Base-by-base conservation (phyloP, 2,888 invertebrate genomes). In the Andrena bicolor region DNA sequence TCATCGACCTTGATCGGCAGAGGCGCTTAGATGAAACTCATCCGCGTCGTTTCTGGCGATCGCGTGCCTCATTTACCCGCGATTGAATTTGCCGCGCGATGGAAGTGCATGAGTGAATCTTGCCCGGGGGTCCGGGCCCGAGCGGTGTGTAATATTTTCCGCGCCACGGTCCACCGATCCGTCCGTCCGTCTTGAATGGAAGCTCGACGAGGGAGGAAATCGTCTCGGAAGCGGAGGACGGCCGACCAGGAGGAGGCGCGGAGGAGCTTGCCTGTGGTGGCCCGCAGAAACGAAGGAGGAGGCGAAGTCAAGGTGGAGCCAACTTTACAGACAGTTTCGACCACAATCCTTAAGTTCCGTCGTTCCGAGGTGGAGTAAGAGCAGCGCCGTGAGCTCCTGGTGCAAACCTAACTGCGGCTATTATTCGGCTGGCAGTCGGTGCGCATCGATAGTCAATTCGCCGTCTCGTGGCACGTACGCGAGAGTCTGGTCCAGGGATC, bases 291-390 rank as follows among this genome's bases (percentile, higher is more conserved):
- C 69, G 64, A 23, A 56, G 30, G 60, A 71, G 56, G 41, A 65
- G 56, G 64, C 49, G 72, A 69, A 82, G 88, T 84, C 81, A 84
- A 80, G 76, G 74, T 76, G 79, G 64, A 74, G 76, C 71, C 78
- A 89, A 89, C 90, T 89, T 89, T 73, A 82, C 88, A 89, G 89
- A 89, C 90, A 88, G 85, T 89, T 90, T 83, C 77, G 82, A 89
- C 90, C 89, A 76, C 89, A 88, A 86, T 89, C 89, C 89, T 90
- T 83, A 89, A 89, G 89, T 89, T 90, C 74, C 76, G 48, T 82
- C 76, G 84, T 74, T 77, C 81, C 35, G 13, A 32, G 48, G 20
- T 6, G n/a, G 60, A 66, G 78, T 28, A 60, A 83, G 80, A 68
- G 48, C 6, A 32, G 49, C 51, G 65, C 68, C 64, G 58, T 26